A percentile compares a stretch with the other conserved stretches of the same genome.
Evolutionary conservation across 1,140 invertebrate genomes (phyloP).

Genomic region (Trialeurodes vaporariorum): DNA sequence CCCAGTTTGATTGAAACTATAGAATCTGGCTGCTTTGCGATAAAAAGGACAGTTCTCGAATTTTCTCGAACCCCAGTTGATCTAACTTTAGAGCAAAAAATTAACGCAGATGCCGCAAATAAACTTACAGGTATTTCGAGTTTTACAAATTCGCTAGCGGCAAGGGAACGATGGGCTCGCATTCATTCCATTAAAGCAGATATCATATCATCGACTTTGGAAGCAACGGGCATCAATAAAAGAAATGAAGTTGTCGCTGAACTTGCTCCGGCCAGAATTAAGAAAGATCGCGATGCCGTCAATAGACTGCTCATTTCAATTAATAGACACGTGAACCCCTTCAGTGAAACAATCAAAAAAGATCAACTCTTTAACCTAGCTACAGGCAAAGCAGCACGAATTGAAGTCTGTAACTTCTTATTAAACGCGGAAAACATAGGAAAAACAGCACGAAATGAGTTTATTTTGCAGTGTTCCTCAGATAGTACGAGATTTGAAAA

Average conservation of each 20-base stretch:
- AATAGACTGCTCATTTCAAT: neutral
- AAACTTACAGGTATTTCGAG: conserved; percentile 7
- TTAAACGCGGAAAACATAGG: conserved; percentile 12
- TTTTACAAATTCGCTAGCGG: conserved; percentile 14
- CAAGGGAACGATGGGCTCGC: conserved; percentile 12
- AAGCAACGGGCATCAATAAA: neutral
- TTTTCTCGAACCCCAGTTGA: conserved; percentile 10
- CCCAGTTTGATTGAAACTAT: conserved; percentile 1
- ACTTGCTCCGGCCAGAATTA: neutral
- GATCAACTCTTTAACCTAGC: conserved; percentile 12
- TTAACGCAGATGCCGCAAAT: conserved; percentile 10
- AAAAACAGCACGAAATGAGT: conserved; percentile 4
- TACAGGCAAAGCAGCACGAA: conserved; percentile 12
- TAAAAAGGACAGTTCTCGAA: conserved; percentile 5
- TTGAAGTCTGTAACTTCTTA: conserved; percentile 3
- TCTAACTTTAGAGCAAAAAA: conserved; percentile 12
- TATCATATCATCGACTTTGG: conserved; percentile 6
- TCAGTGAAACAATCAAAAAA: conserved; percentile 2
- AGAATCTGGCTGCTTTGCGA: conserved; percentile 3
- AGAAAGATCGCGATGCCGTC: neutral
- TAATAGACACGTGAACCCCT: conserved; percentile 9
- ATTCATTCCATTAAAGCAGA: conserved; percentile 13
- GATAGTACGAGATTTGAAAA: conserved; percentile 10
- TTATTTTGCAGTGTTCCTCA: conserved; percentile 9
- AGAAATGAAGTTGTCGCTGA: neutral